Base-by-base conservation (phyloP, 2,797 vertebrate genomes). In the Astyanax mexicanus region DNA sequence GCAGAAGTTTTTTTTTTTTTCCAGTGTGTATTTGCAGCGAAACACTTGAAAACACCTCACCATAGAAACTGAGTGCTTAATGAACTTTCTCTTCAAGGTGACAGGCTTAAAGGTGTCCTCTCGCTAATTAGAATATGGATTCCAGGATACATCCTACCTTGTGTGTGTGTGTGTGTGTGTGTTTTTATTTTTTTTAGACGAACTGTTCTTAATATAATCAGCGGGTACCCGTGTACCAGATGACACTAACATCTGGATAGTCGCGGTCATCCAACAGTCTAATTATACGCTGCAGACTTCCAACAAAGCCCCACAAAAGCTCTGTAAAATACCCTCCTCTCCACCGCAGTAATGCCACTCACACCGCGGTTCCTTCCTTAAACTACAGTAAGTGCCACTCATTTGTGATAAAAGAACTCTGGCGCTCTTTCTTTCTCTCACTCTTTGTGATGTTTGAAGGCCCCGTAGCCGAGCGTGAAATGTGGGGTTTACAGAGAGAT, bases 381-480 rank as follows among this genome's bases (percentile, higher is more conserved):
- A 69, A 52, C 52, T 49, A 25, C 60, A 23, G 38, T 42, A 42
- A 69, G 37, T 66, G 44, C 71, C 57, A 74, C 66, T 77, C 37
- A 55, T 57, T 69, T 67, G 23, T 66, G 44, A 60, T 75, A 21
- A 62, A 58, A 65, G 73, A 58, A 67, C 47, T 49, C 23, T 12
- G 55, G 62, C 32, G 52, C 60, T 44, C n/a, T 45, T 42, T 73
- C 25, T 62, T 64, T 49, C 10, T 8, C 19, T 54, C 3, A 45
- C 45, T 52, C 49, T 64, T 51, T 45, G 74, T 85, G 84, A 85
- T 85, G 79, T 88, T 88, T 89, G 90, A 91, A 90, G 87, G 91
- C 86, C 79, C 78, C 86, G 87, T 88, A 89, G 85, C 85, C 6
- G 86, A 91, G 87, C 87, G 87, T 92, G 90, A 92, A 92, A 93